phyloP scores from a whole-genome alignment of 2,113 vertebrate genomes.

The Pholis gunnellus region DNA sequence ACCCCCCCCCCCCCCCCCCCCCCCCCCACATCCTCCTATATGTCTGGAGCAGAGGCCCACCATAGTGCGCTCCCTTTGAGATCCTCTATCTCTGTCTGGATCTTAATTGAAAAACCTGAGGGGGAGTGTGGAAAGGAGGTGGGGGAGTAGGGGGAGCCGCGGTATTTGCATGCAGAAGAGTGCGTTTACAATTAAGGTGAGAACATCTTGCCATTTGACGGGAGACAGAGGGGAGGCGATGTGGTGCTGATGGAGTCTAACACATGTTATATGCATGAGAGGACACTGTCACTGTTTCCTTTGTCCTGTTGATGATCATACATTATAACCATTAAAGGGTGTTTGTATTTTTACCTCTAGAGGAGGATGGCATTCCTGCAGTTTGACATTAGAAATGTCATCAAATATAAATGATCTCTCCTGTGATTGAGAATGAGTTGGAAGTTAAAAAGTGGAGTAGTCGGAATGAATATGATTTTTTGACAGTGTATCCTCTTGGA shows the following conservation, averaged over 20 bases:
- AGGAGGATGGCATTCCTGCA: neutral
- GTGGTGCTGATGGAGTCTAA: conserved; percentile 16
- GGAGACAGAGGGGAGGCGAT: conserved; percentile 23
- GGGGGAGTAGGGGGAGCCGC: neutral
- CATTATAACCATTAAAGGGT: neutral
- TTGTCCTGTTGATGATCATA: conserved; percentile 20
- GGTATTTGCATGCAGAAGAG: conserved; percentile 69
- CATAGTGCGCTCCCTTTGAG: conserved; percentile 53
- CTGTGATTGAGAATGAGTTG: neutral
- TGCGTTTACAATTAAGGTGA: conserved; percentile 64
- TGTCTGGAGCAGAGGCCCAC: conserved; percentile 53
- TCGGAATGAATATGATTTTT: neutral
- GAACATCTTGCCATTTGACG: conserved; percentile 45
- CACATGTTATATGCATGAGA: conserved; percentile 16
- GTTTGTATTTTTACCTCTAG: neutral
- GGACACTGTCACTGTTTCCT: conserved; percentile 11
- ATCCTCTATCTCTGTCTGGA: conserved; percentile 79
- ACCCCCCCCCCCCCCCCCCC: conserved; percentile 7
- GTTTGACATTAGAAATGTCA: neutral
- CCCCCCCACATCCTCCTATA: conserved; percentile 12
- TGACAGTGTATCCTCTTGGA: neutral
- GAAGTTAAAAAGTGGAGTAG: neutral
- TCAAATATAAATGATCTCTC: neutral
- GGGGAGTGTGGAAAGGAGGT: conserved; percentile 21
- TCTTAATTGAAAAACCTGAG: conserved; percentile 82